Evolutionary conservation across 2,113 vertebrate species (phyloP).

Genomic region (Panthera tigris): DNA sequence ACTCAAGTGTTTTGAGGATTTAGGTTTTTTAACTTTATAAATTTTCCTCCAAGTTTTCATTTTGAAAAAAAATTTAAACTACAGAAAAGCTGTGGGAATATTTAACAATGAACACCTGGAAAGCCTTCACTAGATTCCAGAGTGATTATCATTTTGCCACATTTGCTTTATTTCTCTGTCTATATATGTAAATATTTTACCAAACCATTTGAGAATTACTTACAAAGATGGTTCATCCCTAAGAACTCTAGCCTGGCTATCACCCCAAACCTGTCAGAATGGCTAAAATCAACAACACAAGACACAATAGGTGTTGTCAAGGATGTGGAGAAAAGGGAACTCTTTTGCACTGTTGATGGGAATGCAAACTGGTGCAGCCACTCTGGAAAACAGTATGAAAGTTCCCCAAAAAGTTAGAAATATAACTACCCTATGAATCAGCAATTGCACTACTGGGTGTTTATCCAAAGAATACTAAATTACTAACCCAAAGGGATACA

Average conservation of each 20-base stretch:
- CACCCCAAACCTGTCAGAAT: neutral
- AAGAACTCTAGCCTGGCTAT: neutral
- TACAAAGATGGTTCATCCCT: neutral
- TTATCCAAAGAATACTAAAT: neutral
- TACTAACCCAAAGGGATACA: neutral
- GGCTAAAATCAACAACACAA: neutral
- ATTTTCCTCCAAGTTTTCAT: neutral
- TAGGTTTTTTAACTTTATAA: neutral
- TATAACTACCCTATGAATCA: neutral
- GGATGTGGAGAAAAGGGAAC: neutral
- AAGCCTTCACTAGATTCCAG: neutral
- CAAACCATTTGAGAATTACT: neutral
- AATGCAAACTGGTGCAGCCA: neutral
- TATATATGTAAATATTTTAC: neutral
- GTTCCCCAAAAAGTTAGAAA: neutral
- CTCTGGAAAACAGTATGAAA: neutral
- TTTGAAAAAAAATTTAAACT: neutral
- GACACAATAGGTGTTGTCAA: neutral
- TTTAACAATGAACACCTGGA: neutral
- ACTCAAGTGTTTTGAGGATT: neutral
- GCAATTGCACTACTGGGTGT: neutral
- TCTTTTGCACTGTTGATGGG: neutral
- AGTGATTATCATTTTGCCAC: neutral
- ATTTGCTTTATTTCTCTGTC: neutral
- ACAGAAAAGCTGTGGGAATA: neutral